Percentiles rank a stretch among this genome's conserved stretches.
These are phyloP conservation scores for Nephrocerus scutellatus DNA, from an alignment of 2,888 invertebrate species.

Conservation along the genomic window DNA sequence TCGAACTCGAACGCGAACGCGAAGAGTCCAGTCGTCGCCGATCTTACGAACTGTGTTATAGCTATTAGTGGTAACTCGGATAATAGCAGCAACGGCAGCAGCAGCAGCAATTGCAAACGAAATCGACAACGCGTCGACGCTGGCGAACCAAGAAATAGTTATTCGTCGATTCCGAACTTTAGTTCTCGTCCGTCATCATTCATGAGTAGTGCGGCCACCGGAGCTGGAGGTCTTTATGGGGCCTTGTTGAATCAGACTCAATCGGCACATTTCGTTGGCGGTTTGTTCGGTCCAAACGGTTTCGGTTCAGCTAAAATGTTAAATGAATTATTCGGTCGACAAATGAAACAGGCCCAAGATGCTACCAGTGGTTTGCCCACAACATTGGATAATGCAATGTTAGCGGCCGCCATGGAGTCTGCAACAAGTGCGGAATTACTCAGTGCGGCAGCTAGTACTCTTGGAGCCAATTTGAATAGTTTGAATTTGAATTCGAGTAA, in stretches of 20 bases:
- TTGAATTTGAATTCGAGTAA: slow-evolving; percentile 31
- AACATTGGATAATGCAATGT: slow-evolving; percentile 49
- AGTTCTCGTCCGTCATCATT: slow-evolving; percentile 67
- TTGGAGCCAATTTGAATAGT: slow-evolving; percentile 32
- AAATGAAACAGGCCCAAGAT: slow-evolving; percentile 65
- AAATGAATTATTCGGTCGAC: slow-evolving; percentile 79
- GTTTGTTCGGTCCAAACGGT: slow-evolving; percentile 75
- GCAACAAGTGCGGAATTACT: slow-evolving; percentile 45
- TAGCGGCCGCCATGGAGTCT: slow-evolving; percentile 46
- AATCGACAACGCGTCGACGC: slow-evolving; percentile 95
- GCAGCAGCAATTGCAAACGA: slow-evolving; percentile 59
- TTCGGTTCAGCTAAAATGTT: slow-evolving; percentile 87
- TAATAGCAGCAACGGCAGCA: slow-evolving; percentile 20
- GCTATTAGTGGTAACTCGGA: slow-evolving; percentile 12
- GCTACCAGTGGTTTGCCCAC: slow-evolving; percentile 49
- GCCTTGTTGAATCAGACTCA: slow-evolving; percentile 75
- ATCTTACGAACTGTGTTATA: slow-evolving; percentile 18
- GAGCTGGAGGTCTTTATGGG: slow-evolving; percentile 80
- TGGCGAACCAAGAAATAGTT: slow-evolving; percentile 90
- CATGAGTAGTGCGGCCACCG: slow-evolving; percentile 62
- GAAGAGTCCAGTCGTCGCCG: slow-evolving; percentile 18
- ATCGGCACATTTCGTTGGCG: slow-evolving; percentile 56
- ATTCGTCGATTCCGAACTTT: slow-evolving; percentile 72
- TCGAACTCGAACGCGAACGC: too few species aligned
- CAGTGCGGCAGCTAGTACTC: slow-evolving; percentile 44